Evolutionary conservation across 2,113 vertebrate genomes (phyloP).

Genomic region (Alligator mississippiensis): DNA sequence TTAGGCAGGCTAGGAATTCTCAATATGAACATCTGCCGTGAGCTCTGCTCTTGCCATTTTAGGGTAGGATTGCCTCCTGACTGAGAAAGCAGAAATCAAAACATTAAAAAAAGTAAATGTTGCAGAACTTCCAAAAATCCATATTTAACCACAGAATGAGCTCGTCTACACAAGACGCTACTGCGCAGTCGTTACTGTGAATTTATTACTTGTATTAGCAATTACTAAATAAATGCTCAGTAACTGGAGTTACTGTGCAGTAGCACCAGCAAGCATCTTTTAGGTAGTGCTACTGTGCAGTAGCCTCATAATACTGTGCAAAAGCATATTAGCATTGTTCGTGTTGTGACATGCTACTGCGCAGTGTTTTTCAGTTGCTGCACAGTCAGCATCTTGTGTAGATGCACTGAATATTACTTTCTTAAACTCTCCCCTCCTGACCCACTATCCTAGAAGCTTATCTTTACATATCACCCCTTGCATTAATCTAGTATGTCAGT

Average conservation of each 20-base stretch:
- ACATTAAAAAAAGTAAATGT: background rate
- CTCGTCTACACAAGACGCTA: no score
- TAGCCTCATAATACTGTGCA: no score
- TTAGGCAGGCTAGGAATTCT: background rate
- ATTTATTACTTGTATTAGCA: no score
- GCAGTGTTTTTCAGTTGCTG: no score
- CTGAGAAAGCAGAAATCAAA: background rate
- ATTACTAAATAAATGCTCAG: no score
- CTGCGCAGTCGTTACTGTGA: no score
- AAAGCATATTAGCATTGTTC: no score
- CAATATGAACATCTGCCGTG: background rate
- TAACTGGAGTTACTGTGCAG: no score
- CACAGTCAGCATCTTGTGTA: no score
- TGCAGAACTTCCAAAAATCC: background rate
- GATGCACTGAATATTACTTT: background rate
- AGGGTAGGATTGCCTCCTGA: conserved; percentile 14
- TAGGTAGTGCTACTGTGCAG: no score
- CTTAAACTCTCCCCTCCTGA: background rate
- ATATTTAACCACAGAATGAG: background rate
- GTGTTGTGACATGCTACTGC: no score
- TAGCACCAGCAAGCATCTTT: no score
- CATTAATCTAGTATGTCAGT: background rate
- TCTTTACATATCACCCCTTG: background rate
- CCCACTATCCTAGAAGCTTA: background rate
- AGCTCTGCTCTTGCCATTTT: background rate